phyloP scores from a whole-genome alignment of 2,113 vertebrate genomes.

The Lontra canadensis region DNA sequence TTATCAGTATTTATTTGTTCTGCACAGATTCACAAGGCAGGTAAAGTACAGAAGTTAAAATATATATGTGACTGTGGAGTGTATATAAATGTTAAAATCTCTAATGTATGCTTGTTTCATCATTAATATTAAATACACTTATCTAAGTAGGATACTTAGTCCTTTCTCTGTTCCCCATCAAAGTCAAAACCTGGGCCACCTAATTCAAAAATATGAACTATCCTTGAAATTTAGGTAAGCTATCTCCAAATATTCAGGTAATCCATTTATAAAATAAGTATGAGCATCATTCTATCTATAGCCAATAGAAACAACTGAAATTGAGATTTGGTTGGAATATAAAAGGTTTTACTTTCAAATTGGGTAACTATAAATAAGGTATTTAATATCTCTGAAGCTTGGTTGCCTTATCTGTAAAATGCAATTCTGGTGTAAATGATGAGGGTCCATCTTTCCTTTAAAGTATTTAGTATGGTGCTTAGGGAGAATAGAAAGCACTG shows the following conservation, averaged over 20 bases:
- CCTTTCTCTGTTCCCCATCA: neutral
- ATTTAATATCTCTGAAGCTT: neutral
- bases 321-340: neutral
- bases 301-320: neutral
- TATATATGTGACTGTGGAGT: neutral
- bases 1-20: neutral
- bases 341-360: neutral
- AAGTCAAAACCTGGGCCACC: neutral
- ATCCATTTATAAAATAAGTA: neutral
- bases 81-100: neutral
- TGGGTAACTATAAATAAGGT: neutral
- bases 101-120: neutral
- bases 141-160: neutral
- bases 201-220: neutral
- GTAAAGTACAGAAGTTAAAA: neutral
- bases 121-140: neutral
- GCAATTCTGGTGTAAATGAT: neutral
- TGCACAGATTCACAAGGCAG: neutral
- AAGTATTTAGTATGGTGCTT: neutral
- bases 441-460: neutral
- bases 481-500: neutral
- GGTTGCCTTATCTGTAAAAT: neutral
- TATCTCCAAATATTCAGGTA: neutral
- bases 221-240: neutral
- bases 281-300: neutral